These are phyloP conservation scores for Drosophila nebulosa DNA, from an alignment of 1,140 invertebrate genomes.

Conservation along the genomic window DNA sequence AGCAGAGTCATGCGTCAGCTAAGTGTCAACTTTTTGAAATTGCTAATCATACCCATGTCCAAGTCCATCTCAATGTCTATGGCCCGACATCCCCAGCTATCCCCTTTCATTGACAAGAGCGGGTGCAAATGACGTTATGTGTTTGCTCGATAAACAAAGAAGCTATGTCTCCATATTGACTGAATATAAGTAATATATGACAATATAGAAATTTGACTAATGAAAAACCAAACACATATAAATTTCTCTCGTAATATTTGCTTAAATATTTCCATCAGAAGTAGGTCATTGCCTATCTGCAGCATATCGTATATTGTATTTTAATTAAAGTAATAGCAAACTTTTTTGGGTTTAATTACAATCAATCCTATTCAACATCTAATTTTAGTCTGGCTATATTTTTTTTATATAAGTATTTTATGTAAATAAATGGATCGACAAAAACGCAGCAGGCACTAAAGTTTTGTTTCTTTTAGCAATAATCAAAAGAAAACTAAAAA, in stretches of 20 bases:
- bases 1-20: slow-evolving; percentile 67
- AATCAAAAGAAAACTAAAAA: slow-evolving; percentile 16
- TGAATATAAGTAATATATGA: slow-evolving; percentile 3
- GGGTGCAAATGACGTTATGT: slow-evolving; percentile 56
- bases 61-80: background rate
- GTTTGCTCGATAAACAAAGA: slow-evolving; percentile 66
- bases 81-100: background rate
- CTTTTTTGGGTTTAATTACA: too few relatives aligned
- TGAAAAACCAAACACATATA: background rate
- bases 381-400: slow-evolving; percentile 15
- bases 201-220: slow-evolving; percentile 21
- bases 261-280: background rate
- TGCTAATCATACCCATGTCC: slow-evolving; percentile 53
- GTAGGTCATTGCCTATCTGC: background rate
- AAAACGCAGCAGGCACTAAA: slow-evolving; percentile 4
- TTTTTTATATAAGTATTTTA: slow-evolving; percentile 32
- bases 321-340: background rate
- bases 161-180: slow-evolving; percentile 31
- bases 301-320: background rate
- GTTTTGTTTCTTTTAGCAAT: slow-evolving; percentile 28
- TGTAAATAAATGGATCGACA: slow-evolving; percentile 36
- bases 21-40: slow-evolving; percentile 71
- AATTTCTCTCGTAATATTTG: slow-evolving; percentile 7
- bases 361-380: background rate
- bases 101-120: background rate